phyloP scores from a whole-genome alignment of 2,797 vertebrate species.

The Chelmon rostratus region DNA sequence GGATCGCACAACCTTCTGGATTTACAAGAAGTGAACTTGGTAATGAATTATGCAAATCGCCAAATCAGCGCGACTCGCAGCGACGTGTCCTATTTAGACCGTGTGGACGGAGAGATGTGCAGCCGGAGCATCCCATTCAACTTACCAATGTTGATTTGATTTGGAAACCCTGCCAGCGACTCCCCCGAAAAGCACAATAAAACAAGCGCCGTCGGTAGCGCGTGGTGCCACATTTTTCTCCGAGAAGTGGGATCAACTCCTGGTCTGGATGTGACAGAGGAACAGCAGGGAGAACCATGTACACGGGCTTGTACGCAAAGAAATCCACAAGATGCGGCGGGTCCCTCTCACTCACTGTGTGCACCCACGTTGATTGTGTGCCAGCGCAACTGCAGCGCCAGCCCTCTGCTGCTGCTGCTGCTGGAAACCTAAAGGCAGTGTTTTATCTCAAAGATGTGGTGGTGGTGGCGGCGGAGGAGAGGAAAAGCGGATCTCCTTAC shows the following conservation, averaged over 20 bases:
- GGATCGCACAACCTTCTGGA: slow-evolving; percentile 5
- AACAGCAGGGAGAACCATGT: slow-evolving; percentile 84
- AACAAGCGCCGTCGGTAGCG: slow-evolving; percentile 84
- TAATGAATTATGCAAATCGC: slow-evolving; percentile 42
- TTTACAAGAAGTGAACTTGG: slow-evolving; percentile 65
- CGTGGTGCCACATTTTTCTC: slow-evolving; percentile 91
- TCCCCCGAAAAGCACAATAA: slow-evolving; percentile 87
- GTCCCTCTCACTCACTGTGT: slow-evolving; percentile 76
- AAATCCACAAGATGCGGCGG: slow-evolving; percentile 83
- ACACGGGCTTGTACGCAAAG: slow-evolving; percentile 83
- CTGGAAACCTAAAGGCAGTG: slow-evolving; percentile 67
- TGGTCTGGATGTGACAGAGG: slow-evolving; percentile 84
- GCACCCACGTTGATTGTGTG: slow-evolving; percentile 82
- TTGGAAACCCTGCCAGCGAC: slow-evolving; percentile 93
- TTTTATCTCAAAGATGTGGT: slow-evolving; percentile 88
- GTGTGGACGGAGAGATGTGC: slow-evolving; percentile 24
- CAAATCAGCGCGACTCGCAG: slow-evolving; percentile 10
- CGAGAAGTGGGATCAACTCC: slow-evolving; percentile 88
- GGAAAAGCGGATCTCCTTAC: slow-evolving; percentile 61
- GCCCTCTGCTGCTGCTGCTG: slow-evolving; percentile 64
- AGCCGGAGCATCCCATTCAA: slow-evolving; percentile 40
- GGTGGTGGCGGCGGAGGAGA: slow-evolving; percentile 33
- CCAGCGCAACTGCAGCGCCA: slow-evolving; percentile 81
- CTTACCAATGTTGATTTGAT: slow-evolving; percentile 99
- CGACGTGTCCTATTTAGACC: slow-evolving; percentile 36